These are phyloP conservation scores for Remorina albescens DNA, from an alignment of 2,797 vertebrate genomes.

Conservation along the genomic window DNA sequence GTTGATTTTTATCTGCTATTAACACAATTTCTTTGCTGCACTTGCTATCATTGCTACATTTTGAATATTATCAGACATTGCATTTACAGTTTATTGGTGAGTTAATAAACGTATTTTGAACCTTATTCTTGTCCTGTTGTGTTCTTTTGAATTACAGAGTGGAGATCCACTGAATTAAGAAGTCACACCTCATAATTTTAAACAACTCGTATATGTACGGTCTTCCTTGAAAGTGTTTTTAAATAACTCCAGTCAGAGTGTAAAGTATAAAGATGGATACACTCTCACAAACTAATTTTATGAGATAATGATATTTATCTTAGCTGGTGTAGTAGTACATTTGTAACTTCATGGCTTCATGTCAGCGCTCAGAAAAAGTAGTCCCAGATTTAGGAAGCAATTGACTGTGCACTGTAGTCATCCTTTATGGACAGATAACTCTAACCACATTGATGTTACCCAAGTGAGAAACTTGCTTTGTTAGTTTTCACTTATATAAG, in stretches of 20 bases:
- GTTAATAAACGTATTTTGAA: not conserved
- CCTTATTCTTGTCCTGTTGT: not conserved
- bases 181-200: not conserved
- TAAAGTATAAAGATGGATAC: too few species aligned
- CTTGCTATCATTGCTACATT: not conserved
- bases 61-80: not conserved
- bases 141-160: not conserved
- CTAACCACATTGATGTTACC: too few species aligned
- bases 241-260: too few species aligned
- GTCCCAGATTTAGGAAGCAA: not conserved
- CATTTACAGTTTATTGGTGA: not conserved
- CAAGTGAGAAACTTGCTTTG: too few species aligned
- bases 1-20: not conserved
- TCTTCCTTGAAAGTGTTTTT: too few species aligned
- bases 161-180: not conserved
- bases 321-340: not conserved
- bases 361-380: not conserved
- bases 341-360: not conserved
- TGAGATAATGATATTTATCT: not conserved
- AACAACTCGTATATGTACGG: not conserved
- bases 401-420: too few species aligned
- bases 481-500: too few species aligned
- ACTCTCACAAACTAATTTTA: not conserved
- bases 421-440: too few species aligned
- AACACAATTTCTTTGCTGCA: not conserved